Conservation (phyloP, 1,140 invertebrate species). For the Ips nitidus region DNA sequence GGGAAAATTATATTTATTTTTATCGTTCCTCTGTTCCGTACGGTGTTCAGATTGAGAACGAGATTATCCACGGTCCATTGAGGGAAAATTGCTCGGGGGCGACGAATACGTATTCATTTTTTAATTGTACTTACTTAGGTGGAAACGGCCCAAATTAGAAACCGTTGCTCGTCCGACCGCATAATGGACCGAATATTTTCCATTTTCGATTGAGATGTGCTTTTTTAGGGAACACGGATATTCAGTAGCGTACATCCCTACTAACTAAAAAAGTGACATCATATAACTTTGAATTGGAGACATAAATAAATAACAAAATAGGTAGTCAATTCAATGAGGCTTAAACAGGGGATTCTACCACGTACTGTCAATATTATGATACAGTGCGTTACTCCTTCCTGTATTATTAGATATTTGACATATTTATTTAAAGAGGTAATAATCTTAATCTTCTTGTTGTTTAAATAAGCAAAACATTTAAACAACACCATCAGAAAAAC, state of each 20-base stretch:
- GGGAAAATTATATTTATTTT: constrained; percentile 38
- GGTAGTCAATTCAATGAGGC: too few relatives aligned
- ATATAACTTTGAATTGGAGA: too few relatives aligned
- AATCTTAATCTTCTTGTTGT: too few relatives aligned
- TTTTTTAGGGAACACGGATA: neutral
- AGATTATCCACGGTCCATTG: constrained; percentile 42
- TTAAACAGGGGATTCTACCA: too few relatives aligned
- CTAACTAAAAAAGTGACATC: too few relatives aligned
- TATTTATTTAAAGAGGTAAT: too few relatives aligned
- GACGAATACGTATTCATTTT: constrained; percentile 39
- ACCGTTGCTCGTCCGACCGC: constrained; percentile 32
- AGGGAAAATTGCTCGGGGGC: constrained; percentile 37
- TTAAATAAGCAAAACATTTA: too few relatives aligned
- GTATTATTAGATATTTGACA: too few relatives aligned
- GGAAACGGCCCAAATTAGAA: constrained; percentile 35
- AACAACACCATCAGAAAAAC: too few relatives aligned
- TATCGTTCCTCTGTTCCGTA: constrained; percentile 35
- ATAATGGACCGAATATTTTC: constrained; percentile 29
- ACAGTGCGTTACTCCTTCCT: too few relatives aligned
- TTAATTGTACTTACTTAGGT: constrained; percentile 42
- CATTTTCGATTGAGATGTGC: constrained; percentile 23
- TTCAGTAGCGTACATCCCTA: neutral
- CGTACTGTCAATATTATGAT: too few relatives aligned
- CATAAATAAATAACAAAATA: too few relatives aligned
- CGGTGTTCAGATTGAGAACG: constrained; percentile 40